These are phyloP conservation scores for Meriones psammophilus DNA, from an alignment of 2,797 vertebrate species.

Conservation along the genomic window DNA sequence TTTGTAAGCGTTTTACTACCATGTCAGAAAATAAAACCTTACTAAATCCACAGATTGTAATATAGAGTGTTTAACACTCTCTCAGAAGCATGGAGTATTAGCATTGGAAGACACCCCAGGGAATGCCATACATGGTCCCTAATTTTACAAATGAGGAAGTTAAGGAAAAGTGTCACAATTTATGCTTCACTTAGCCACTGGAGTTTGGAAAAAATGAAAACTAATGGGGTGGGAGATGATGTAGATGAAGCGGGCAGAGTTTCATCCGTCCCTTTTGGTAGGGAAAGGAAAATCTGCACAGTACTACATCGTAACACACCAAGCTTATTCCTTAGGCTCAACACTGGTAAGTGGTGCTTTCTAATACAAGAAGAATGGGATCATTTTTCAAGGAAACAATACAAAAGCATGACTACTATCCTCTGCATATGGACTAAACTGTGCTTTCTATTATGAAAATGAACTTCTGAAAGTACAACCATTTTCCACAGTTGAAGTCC, in stretches of 20 bases:
- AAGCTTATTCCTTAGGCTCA: conserved; percentile 18
- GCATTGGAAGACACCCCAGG: conserved; percentile 56
- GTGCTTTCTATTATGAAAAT: conserved; percentile 20
- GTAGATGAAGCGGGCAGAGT: not conserved
- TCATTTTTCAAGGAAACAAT: conserved; percentile 35
- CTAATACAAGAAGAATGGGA: not conserved
- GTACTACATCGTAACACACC: not conserved
- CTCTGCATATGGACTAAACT: not conserved
- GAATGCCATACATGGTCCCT: conserved; percentile 25
- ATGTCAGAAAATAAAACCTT: conserved; percentile 56
- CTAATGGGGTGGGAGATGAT: not conserved
- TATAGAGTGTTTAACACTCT: conserved; percentile 36
- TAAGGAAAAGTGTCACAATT: conserved; percentile 53
- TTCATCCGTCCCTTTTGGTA: not conserved
- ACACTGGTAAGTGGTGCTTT: not conserved
- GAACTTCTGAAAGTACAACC: conserved; percentile 9
- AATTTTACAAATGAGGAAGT: conserved; percentile 62
- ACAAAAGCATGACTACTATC: not conserved
- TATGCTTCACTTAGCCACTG: conserved; percentile 20
- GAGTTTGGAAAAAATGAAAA: conserved; percentile 40
- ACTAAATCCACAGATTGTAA: not conserved
- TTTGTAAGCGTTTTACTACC: conserved; percentile 6
- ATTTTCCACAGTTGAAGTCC: not conserved
- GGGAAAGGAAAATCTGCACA: not conserved
- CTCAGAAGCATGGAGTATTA: conserved; percentile 25